Base-by-base conservation (phyloP, 2,888 invertebrate species). In the Temnothorax unifasciatus region DNA sequence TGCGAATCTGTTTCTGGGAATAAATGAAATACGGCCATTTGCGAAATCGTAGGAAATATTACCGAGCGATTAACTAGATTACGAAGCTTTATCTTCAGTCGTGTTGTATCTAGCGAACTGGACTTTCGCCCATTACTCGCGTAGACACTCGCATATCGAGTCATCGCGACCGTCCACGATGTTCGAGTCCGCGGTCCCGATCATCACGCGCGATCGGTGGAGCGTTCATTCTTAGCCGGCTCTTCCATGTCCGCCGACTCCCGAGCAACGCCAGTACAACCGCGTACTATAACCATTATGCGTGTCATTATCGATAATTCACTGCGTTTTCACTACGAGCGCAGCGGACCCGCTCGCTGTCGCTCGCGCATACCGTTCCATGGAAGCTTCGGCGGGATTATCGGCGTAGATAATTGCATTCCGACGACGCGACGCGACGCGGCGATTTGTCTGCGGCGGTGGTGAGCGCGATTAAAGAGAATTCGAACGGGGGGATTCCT, bases 231-330 rank as follows among this genome's bases (percentile, higher is more conserved):
- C 77, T 71, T 69, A 50, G 21, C 50, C 34, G 50, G 29, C 44
- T 82, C 81, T 44, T 79, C 69, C 79, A 81, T 73, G 79, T 73
- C 75, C 79, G 38, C 25, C 74, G 79, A 54, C 57, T 76, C 82
- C 59, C 73, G 68, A 66, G 41, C 54, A 75, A 52, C 76, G 82
- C 50, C 83, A 50, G 50, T 50, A 64, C 50, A 86, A 85, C 87
- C 83, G 82, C 69, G 25, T 57, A 59, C 63, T 18, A 44, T 83
- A 84, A 85, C 86, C 85, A 84, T 88, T 87, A 74, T 63, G 88
- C 87, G 44, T 83, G 83, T 85, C 90, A 87, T 89, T 88, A 87
- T 79, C 82, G 83, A 85, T 85, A 87, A 90, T 90, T 86, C 76
- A 83, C 85, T n/a, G 74, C 83, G 82, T 90, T 90, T 90, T 90